Evolutionary conservation across 2,113 vertebrate species (phyloP).

Genomic region (Colinus virginianus): DNA sequence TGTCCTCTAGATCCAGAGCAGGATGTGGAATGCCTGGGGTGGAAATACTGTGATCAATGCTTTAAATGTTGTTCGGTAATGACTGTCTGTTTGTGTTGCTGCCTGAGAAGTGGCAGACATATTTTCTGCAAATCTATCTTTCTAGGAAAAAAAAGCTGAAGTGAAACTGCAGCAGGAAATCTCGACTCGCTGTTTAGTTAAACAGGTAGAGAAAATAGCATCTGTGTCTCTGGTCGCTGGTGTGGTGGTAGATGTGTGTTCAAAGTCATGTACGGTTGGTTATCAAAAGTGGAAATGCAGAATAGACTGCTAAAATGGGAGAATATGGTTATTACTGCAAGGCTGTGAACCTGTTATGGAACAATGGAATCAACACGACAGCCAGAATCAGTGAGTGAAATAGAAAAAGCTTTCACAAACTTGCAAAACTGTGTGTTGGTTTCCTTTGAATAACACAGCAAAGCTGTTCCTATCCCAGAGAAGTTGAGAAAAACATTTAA

Average conservation of each 20-base stretch:
- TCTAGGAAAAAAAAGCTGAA: conserved; percentile 46
- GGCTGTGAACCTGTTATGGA: conserved; percentile 60
- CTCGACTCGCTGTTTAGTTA: conserved; percentile 25
- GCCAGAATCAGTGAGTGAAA: conserved; percentile 68
- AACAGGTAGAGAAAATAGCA: neutral
- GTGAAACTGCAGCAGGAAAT: conserved; percentile 15
- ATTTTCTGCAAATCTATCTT: conserved; percentile 44
- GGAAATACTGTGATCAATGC: conserved; percentile 2
- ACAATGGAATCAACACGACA: conserved; percentile 53
- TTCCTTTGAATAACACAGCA: neutral
- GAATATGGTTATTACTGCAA: conserved; percentile 37
- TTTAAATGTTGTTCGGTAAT: neutral
- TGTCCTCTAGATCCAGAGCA: neutral
- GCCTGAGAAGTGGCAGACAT: neutral
- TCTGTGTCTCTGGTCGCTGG: conserved; percentile 25
- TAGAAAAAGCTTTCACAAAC: conserved; percentile 36
- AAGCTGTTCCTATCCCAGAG: accelerated
- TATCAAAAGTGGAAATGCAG: conserved; percentile 41
- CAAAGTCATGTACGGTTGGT: conserved; percentile 61
- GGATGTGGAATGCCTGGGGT: neutral
- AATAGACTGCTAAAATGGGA: conserved; percentile 57
- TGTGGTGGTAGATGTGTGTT: conserved; percentile 60
- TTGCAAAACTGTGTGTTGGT: neutral
- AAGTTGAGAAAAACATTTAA: neutral
- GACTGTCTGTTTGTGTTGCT: conserved; percentile 20